Conservation (phyloP, 2,797 vertebrate genomes). For the Pristis pectinata region DNA sequence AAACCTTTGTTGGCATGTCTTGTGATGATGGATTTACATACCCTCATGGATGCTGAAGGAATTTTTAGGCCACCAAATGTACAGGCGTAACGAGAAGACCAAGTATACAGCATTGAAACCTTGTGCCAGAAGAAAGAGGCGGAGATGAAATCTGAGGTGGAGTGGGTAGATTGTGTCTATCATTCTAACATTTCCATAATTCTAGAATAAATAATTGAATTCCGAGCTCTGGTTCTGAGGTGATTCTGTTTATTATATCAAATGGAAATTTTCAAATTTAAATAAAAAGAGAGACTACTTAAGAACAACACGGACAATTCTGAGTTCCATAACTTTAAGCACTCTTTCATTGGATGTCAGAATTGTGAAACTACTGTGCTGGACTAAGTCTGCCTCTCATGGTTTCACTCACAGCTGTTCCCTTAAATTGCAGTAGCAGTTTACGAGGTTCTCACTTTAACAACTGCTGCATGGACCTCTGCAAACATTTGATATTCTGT, state of each 20-base stretch:
- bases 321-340: neutral
- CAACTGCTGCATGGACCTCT: neutral
- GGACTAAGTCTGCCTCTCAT: neutral
- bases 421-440: neutral
- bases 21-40: too few relatives aligned
- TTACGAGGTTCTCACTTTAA: conserved; percentile 18
- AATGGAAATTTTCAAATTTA: neutral
- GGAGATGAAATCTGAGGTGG: neutral
- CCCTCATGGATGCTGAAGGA: too few relatives aligned
- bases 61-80: too few relatives aligned
- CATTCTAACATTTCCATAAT: neutral
- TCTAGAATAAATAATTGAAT: neutral
- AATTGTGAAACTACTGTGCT: neutral
- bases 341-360: neutral
- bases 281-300: neutral
- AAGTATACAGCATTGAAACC: neutral
- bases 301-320: neutral
- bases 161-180: neutral
- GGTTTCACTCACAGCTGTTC: conserved; percentile 23
- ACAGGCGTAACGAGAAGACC: too few relatives aligned
- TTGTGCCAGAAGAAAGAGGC: neutral
- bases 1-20: too few relatives aligned
- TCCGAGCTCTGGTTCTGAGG: neutral
- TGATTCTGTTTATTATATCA: neutral
- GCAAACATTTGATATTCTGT: conserved; percentile 13